A percentile compares a stretch with the other conserved stretches of the same genome.
These are phyloP conservation scores for Rutpela maculata DNA, from an alignment of 2,888 invertebrate species.

Conservation along the genomic window DNA sequence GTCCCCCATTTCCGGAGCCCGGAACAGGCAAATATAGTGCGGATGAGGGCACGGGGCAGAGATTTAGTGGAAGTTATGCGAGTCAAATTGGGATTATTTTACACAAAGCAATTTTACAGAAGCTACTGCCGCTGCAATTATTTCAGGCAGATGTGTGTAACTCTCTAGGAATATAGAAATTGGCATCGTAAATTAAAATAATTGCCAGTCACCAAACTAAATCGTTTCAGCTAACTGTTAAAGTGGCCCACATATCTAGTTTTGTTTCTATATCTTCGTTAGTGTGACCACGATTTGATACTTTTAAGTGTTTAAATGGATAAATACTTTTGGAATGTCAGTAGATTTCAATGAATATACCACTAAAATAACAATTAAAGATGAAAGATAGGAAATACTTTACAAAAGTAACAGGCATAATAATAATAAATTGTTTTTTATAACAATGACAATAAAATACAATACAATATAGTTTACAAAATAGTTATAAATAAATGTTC, in stretches of 20 bases:
- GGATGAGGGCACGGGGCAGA: conserved; percentile 41
- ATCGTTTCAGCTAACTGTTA: neutral
- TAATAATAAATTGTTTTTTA: too few species aligned
- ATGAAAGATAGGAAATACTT: too few species aligned
- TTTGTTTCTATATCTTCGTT: neutral
- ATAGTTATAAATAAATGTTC: too few species aligned
- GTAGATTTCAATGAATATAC: too few species aligned
- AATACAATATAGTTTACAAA: too few species aligned
- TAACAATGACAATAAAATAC: too few species aligned
- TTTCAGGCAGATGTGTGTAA: conserved; percentile 63
- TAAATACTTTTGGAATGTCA: neutral
- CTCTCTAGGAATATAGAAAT: conserved; percentile 58
- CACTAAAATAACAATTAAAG: neutral
- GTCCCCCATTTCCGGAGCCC: conserved; percentile 42
- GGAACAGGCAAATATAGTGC: conserved; percentile 40
- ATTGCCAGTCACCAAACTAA: conserved; percentile 48
- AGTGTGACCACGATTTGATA: neutral
- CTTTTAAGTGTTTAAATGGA: neutral
- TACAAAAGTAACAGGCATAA: too few species aligned
- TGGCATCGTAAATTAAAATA: conserved; percentile 62
- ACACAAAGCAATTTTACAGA: conserved; percentile 66
- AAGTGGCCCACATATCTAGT: neutral
- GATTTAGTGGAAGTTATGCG: conserved; percentile 56
- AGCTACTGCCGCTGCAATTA: conserved; percentile 61
- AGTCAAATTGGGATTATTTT: conserved; percentile 66